These are phyloP conservation scores for Zalophus californianus DNA, from an alignment of 2,797 vertebrate genomes.

Conservation along the genomic window DNA sequence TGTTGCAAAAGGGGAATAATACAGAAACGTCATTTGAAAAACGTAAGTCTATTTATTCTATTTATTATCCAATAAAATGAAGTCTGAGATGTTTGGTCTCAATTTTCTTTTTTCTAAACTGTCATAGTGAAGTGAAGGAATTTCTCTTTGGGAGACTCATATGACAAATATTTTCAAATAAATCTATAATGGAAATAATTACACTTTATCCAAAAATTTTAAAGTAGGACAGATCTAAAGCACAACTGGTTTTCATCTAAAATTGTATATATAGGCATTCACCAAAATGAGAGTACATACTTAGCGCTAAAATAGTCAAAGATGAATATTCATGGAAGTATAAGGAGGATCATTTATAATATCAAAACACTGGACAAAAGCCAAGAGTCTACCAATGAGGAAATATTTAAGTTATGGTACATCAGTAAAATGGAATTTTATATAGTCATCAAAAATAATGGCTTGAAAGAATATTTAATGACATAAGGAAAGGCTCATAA, in stretches of 20 bases:
- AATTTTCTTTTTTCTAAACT: not conserved
- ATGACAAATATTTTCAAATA: not conserved
- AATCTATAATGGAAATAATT: not conserved
- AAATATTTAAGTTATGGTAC: not conserved
- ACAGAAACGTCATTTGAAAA: not conserved
- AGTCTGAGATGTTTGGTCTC: not conserved
- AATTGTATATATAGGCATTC: not conserved
- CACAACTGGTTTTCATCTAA: not conserved
- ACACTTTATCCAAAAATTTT: not conserved
- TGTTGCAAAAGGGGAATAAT: not conserved
- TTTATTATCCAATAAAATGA: not conserved
- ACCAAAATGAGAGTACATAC: not conserved
- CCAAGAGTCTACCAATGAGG: not conserved
- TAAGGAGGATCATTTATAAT: not conserved
- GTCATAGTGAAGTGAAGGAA: not conserved
- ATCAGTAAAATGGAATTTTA: slow-evolving; percentile 11
- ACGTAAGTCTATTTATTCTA: not conserved
- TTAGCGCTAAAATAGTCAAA: not conserved
- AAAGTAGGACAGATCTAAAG: not conserved
- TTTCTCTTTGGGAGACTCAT: not conserved
- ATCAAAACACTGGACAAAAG: slow-evolving; percentile 14
- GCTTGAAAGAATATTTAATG: slow-evolving; percentile 31
- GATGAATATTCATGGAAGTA: not conserved
- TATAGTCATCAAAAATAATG: slow-evolving; percentile 19
- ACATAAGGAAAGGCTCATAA: not conserved